Base-by-base conservation (phyloP, 1,140 invertebrate species). In the Drosophila equinoxialis region DNA sequence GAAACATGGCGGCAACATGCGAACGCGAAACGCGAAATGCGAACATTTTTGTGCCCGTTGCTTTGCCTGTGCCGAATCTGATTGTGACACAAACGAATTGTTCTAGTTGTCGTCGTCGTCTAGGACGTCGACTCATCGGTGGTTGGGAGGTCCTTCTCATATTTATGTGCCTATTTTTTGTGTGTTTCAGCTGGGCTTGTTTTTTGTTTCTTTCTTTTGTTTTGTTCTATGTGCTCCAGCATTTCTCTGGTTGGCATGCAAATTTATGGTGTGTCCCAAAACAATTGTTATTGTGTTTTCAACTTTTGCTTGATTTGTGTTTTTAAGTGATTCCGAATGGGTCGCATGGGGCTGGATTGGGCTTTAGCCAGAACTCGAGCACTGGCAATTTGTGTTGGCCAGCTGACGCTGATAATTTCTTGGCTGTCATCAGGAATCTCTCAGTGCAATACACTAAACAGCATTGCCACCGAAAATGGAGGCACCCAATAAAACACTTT, bases 241-340 rank as follows among this genome's bases (percentile, higher is more conserved):
- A 71, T 79, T 72, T 68, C 64, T 83, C 77, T 81, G 65, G 65
- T 74, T 89, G 84, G 85, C 81, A 89, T 89, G 85, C 77, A 89
- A 89, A 89, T 89, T 89, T 89, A 89, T 89, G 84, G 84, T 83
- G 80, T 89, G 77, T 90, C 84, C 84, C 84, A 79, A 90, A 89
- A 89, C 84, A 89, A 89, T 89, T 89, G 84, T 89, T 89, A 90
- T 89, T 89, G 84, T 89, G 80, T 89, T 89, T 77, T 84, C 81
- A 89, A 90, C 81, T 87, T 90, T 90, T 90, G 84, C 85, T 89
- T 89, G 84, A 89, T 89, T 89, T 89, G 84, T 89, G 84, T 81
- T 89, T 89, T 89, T 89, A 89, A 89, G 84, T 89, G 84, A 89
- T 89, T 86, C 81, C 84, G 78, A 86, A 86, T 86, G 83, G 84